phyloP scores from a whole-genome alignment of 2,113 vertebrate genomes.

The Epinephelus fuscoguttatus region DNA sequence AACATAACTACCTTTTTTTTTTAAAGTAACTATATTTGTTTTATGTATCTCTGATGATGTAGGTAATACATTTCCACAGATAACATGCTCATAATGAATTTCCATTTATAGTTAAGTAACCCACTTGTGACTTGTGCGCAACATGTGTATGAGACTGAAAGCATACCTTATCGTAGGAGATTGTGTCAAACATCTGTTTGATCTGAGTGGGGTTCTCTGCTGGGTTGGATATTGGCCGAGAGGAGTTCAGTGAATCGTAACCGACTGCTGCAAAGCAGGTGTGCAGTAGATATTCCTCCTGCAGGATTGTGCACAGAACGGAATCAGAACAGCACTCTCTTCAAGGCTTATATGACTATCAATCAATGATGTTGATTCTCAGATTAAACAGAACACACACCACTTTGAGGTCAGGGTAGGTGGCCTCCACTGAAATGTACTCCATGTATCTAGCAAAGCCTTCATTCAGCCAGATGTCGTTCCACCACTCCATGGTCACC shows the following conservation, averaged over 20 bases:
- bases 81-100: not conserved
- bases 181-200: conserved; percentile 87
- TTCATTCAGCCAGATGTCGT: conserved; percentile 84
- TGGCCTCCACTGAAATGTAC: conserved; percentile 81
- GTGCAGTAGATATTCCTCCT: conserved; percentile 85
- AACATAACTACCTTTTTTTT: not conserved
- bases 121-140: not conserved
- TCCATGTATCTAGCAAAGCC: conserved; percentile 86
- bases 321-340: not conserved
- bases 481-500: conserved; percentile 86
- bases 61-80: too few relatives aligned
- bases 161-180: conserved; percentile 87
- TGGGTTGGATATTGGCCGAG: conserved; percentile 83
- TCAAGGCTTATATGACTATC: not conserved
- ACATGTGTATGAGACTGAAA: not conserved
- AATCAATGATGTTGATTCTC: not conserved
- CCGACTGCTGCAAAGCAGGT: conserved; percentile 83
- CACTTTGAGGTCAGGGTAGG: conserved; percentile 80
- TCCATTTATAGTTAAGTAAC: not conserved
- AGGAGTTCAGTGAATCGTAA: conserved; percentile 85
- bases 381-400: conserved; percentile 54
- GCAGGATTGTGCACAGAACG: conserved; percentile 43
- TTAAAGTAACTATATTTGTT: not conserved
- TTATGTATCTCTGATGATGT: not conserved
- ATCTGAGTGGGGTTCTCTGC: conserved; percentile 87